Percentiles rank a stretch among this genome's conserved stretches.
phyloP scores from a whole-genome alignment of 2,888 invertebrate species.

The Clivina fossor region DNA sequence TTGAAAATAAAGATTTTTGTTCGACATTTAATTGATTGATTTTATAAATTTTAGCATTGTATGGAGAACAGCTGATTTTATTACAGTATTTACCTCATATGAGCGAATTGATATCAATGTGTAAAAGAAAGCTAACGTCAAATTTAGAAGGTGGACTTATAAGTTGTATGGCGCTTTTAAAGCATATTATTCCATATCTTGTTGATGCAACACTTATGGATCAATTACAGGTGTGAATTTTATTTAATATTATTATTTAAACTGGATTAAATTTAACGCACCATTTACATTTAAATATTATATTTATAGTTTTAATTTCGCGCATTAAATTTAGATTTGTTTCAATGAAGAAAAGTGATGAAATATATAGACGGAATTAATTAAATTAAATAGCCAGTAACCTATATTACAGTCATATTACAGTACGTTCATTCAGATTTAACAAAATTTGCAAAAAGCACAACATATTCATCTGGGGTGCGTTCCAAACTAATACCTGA shows the following conservation, averaged over 20 bases:
- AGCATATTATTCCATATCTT: slow-evolving; percentile 78
- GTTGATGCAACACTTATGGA: slow-evolving; percentile 86
- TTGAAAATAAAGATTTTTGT: neutral
- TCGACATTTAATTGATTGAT: neutral
- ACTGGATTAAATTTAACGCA: too few species aligned
- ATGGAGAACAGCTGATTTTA: slow-evolving; percentile 85
- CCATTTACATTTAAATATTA: too few species aligned
- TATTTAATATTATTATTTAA: neutral
- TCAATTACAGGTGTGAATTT: slow-evolving; percentile 68
- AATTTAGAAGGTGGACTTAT: slow-evolving; percentile 88
- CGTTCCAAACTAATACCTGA: too few species aligned
- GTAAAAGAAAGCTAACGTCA: slow-evolving; percentile 76
- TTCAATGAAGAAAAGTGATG: too few species aligned
- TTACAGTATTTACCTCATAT: slow-evolving; percentile 89
- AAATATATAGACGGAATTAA: too few species aligned
- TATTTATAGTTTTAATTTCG: too few species aligned
- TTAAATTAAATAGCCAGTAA: too few species aligned
- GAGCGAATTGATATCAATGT: slow-evolving; percentile 79
- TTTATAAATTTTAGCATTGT: slow-evolving; percentile 61
- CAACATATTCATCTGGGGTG: too few species aligned
- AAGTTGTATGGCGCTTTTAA: slow-evolving; percentile 78
- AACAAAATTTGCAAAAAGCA: too few species aligned
- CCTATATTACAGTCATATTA: too few species aligned
- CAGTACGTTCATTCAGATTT: too few species aligned
- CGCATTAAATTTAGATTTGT: too few species aligned